Conservation (phyloP, 2,113 vertebrate species). For the Numida meleagris region DNA sequence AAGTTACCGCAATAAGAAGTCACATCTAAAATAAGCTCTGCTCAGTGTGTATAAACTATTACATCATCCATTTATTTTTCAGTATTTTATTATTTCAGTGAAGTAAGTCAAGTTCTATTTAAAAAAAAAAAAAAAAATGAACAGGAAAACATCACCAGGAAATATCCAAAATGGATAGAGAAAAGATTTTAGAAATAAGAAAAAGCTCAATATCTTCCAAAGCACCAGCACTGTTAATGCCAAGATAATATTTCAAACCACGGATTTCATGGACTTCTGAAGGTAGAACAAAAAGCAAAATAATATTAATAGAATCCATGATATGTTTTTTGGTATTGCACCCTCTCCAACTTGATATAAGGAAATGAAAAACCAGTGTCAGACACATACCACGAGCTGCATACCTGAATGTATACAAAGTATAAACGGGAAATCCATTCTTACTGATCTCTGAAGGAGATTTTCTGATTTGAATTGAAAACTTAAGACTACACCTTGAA, state of each 20-base stretch:
- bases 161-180: neutral
- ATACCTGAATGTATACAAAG: neutral
- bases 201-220: neutral
- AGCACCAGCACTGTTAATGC: neutral
- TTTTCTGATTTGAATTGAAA: neutral
- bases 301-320: neutral
- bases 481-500: neutral
- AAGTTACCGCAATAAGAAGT: neutral
- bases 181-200: neutral
- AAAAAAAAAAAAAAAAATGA: no score
- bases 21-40: neutral
- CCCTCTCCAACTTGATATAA: neutral
- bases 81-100: neutral
- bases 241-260: neutral
- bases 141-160: neutral
- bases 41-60: neutral
- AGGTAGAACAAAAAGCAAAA: neutral
- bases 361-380: neutral
- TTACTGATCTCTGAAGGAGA: neutral
- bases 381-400: neutral
- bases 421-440: neutral
- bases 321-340: neutral
- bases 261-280: neutral
- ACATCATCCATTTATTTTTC: neutral
- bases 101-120: neutral